phyloP scores from a whole-genome alignment of 35 echinoderm and acorn worm genomes.

The Lytechinus variegatus region DNA sequence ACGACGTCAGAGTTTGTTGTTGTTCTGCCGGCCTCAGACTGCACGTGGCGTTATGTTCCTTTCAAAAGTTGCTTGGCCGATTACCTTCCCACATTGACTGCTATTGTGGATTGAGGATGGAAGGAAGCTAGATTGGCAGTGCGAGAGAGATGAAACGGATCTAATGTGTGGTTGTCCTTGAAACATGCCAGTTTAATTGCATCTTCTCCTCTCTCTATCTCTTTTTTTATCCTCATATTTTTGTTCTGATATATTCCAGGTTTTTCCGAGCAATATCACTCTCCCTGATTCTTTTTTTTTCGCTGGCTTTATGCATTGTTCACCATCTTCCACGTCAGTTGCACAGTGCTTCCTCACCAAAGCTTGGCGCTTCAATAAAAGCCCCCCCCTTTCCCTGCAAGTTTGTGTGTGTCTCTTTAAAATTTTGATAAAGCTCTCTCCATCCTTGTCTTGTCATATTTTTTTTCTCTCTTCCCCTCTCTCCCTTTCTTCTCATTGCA shows the following conservation, averaged over 20 bases:
- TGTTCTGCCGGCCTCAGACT: background rate
- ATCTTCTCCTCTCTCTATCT: background rate
- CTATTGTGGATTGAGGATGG: background rate
- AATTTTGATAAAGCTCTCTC: background rate
- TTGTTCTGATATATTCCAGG: background rate
- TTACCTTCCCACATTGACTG: slow-evolving; percentile 31
- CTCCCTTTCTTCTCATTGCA: background rate
- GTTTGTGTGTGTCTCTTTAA: background rate
- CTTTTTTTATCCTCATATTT: background rate
- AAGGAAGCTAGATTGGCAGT: background rate
- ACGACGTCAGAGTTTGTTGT: slow-evolving; percentile 11
- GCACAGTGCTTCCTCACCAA: slow-evolving; percentile 28
- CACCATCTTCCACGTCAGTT: slow-evolving; percentile 31
- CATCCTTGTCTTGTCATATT: background rate
- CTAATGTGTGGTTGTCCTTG: slow-evolving; percentile 35
- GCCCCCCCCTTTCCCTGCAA: background rate
- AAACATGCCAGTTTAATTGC: slow-evolving; percentile 32
- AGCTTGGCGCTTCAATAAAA: slow-evolving; percentile 27
- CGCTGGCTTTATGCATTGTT: background rate
- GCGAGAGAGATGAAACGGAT: background rate
- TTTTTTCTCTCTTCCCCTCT: background rate
- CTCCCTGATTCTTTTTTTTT: background rate
- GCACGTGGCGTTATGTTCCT: slow-evolving; percentile 5
- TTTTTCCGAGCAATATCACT: background rate
- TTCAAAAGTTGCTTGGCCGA: background rate